A percentile compares a stretch with the other conserved stretches of the same genome.
phyloP scores from a whole-genome alignment of 2,113 vertebrate species.

The Takifugu flavidus region DNA sequence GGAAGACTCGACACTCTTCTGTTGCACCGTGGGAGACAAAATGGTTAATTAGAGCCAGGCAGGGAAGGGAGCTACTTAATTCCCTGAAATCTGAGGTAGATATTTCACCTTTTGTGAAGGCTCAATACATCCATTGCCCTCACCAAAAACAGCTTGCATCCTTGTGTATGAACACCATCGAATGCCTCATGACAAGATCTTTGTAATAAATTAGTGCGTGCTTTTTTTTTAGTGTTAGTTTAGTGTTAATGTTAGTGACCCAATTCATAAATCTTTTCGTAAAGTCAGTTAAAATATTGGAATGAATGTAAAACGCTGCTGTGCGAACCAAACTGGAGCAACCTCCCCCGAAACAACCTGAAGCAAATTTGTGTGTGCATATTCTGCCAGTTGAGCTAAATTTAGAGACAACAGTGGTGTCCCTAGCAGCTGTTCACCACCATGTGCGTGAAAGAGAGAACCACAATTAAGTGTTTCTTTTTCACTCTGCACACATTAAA shows the following conservation, averaged over 20 bases:
- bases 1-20: constrained; percentile 30
- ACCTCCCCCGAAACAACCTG: constrained; percentile 6
- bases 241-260: background rate
- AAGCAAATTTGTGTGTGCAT: constrained; percentile 9
- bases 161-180: background rate
- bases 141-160: constrained; percentile 13
- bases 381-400: constrained; percentile 46
- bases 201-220: background rate
- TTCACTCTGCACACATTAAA: background rate
- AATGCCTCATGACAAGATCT: background rate
- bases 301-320: background rate
- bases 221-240: background rate
- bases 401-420: constrained; percentile 53
- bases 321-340: background rate
- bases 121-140: constrained; percentile 16
- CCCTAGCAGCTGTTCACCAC: constrained; percentile 52
- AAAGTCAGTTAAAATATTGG: constrained; percentile 1
- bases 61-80: constrained; percentile 32
- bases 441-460: constrained; percentile 25
- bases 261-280: background rate
- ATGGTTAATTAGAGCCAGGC: constrained; percentile 30
- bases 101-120: constrained; percentile 35
- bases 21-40: constrained; percentile 26
- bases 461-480: constrained; percentile 13
- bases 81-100: constrained; percentile 25